A percentile compares a stretch with the other conserved stretches of the same genome.
These are phyloP conservation scores for Hyla sarda DNA, from an alignment of 2,113 vertebrate genomes.

Conservation along the genomic window DNA sequence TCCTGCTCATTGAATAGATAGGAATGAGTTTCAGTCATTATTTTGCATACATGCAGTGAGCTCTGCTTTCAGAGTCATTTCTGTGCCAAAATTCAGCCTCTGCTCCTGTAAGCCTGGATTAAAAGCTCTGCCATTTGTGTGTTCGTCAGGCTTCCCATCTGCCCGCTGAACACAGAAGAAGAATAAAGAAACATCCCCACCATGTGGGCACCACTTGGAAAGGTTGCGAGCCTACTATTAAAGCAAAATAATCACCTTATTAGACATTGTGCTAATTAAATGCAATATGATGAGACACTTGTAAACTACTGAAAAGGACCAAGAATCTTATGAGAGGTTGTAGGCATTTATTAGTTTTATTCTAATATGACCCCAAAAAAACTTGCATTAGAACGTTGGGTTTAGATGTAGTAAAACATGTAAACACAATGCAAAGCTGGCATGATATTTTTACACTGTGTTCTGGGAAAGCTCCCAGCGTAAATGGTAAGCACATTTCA, in stretches of 20 bases:
- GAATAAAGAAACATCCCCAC: constrained; percentile 30
- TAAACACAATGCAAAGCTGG: not conserved
- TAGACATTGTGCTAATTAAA: constrained; percentile 1
- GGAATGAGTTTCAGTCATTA: not conserved
- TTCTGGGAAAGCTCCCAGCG: too few relatives aligned
- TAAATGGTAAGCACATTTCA: too few relatives aligned
- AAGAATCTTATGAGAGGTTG: not conserved
- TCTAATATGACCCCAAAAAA: not conserved
- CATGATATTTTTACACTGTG: too few relatives aligned
- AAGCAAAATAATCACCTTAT: constrained; percentile 6
- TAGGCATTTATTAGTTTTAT: not conserved
- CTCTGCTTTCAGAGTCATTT: not conserved
- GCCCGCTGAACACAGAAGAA: constrained; percentile 32
- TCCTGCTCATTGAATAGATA: not conserved
- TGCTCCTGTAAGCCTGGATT: constrained; percentile 22
- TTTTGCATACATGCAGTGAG: constrained; percentile 17
- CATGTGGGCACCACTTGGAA: constrained; percentile 36
- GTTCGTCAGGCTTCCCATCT: constrained; percentile 43
- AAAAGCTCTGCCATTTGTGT: constrained; percentile 41
- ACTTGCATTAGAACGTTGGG: too few relatives aligned
- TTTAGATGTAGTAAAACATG: not conserved
- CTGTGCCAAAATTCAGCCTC: constrained; percentile 18
- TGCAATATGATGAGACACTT: constrained; percentile 10
- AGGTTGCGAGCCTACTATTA: not conserved
- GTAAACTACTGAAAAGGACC: not conserved